Evolutionary conservation across 2,888 invertebrate genomes (phyloP).

Genomic region (Ligdia adustata): DNA sequence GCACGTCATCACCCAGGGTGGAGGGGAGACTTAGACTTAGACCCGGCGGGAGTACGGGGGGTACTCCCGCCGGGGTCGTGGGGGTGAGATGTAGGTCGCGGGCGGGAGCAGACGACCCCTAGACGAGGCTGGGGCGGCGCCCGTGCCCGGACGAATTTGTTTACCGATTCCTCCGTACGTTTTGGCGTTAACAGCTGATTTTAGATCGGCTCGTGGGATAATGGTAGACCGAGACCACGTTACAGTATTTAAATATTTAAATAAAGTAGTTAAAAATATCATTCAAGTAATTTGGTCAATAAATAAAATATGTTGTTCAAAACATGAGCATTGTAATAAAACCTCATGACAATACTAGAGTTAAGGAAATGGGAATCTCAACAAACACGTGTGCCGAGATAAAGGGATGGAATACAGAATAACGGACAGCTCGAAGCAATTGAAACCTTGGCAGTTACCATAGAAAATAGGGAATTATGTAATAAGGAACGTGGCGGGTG

Average conservation of each 20-base stretch:
- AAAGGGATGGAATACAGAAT: background rate
- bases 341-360: too few species aligned
- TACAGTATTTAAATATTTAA: too few species aligned
- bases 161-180: conserved; percentile 35
- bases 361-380: too few species aligned
- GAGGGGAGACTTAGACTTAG: conserved; percentile 47
- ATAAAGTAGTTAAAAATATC: too few species aligned
- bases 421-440: background rate
- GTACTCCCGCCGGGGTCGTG: conserved; percentile 13
- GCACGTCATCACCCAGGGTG: conserved; percentile 45
- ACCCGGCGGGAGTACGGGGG: conserved; percentile 32
- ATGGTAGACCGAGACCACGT: conserved; percentile 1
- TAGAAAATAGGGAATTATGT: conserved; percentile 6
- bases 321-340: too few species aligned
- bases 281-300: too few species aligned
- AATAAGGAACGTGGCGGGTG: background rate
- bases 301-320: too few species aligned
- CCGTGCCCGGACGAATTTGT: conserved; percentile 40
- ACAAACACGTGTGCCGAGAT: too few species aligned
- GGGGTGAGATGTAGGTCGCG: conserved; percentile 71
- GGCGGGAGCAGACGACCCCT: conserved; percentile 77
- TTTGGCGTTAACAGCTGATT: conserved; percentile 36
- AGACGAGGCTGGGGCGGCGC: conserved; percentile 63
- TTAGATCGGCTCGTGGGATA: conserved; percentile 19
- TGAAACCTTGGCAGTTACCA: background rate